A percentile compares a stretch with the other conserved stretches of the same genome.
These are phyloP conservation scores for Cantharis nigra DNA, from an alignment of 2,888 invertebrate genomes.

Conservation along the genomic window DNA sequence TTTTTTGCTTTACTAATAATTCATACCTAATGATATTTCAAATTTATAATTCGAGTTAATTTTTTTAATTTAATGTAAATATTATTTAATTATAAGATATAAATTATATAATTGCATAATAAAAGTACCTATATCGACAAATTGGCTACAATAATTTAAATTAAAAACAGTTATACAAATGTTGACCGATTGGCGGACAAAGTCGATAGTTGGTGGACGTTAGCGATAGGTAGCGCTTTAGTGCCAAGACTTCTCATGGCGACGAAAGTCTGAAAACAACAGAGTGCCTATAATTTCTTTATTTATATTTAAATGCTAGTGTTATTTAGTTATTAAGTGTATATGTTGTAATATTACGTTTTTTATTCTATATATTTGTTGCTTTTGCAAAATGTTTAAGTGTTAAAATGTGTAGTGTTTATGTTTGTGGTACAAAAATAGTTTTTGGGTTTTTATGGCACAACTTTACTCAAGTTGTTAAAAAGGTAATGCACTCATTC, in stretches of 20 bases:
- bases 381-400: slow-evolving; percentile 38
- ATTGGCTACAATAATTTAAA: not conserved
- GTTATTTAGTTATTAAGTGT: slow-evolving; percentile 37
- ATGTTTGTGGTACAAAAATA: slow-evolving; percentile 42
- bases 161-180: not conserved
- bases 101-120: not conserved
- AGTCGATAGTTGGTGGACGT: slow-evolving; percentile 27
- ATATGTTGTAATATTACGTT: slow-evolving; percentile 30
- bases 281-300: slow-evolving; percentile 38
- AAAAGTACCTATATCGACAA: not conserved
- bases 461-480: slow-evolving; percentile 29
- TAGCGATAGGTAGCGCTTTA: slow-evolving; percentile 35
- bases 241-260: slow-evolving; percentile 36
- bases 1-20: not conserved
- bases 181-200: not conserved
- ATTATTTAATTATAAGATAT: not conserved
- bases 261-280: slow-evolving; percentile 36
- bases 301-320: slow-evolving; percentile 37
- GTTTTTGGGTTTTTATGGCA: slow-evolving; percentile 40
- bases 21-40: not conserved
- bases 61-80: not conserved
- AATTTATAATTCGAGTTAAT: not conserved
- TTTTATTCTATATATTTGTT: slow-evolving; percentile 27
- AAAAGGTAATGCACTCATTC: slow-evolving; percentile 31
- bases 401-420: slow-evolving; percentile 42